Base-by-base conservation (phyloP, 2,888 invertebrate species). In the Caenorhabditis panamensis region DNA sequence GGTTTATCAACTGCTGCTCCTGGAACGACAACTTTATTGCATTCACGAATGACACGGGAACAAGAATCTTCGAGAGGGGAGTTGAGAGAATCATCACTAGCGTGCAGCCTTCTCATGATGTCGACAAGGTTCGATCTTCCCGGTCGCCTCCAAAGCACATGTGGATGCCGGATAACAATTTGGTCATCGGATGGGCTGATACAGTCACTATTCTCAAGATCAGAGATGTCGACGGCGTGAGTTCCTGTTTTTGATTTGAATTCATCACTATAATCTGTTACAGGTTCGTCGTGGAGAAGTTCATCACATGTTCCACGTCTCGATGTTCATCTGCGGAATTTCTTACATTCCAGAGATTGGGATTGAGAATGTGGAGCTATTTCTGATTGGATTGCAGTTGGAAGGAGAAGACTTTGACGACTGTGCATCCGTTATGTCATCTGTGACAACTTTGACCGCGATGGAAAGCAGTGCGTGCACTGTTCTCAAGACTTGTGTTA, bases 1-100 rank as follows among this genome's bases (percentile, higher is more conserved):
- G 91, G 1, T 87, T 84, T 56, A 88, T 91, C n/a, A 81, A 84
- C 18, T 79, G 84, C 2, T 72, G 87, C 13, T 82, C 88, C 13
- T 90, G 90, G 88, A 78, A 72, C 3, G 84, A 84, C 6, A 69
- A 81, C 24, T 85, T 85, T 53, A 84, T 91, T 28, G 90, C 90
- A 0, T 91, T 91, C 80, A 89, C 89, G 9, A 91, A 91, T 68
- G 91, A 91, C 49, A 86, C 86, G 0, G 91, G 91, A 51, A 90
- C 91, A 16, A 77, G 89, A 31, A 72, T 91, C 22, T 89, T 87
- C 61, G 90, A 91, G 37, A 69, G 79, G 86, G 81, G 76, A 37
- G 31, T 72, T 2, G 66, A 73, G 11, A 84, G 76, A 11, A 82
- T 84, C 16, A 73, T 90, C 8, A 86, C 89, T 8, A 67, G 86